phyloP scores from a whole-genome alignment of 2,888 invertebrate species.

The Drosophila mimica region DNA sequence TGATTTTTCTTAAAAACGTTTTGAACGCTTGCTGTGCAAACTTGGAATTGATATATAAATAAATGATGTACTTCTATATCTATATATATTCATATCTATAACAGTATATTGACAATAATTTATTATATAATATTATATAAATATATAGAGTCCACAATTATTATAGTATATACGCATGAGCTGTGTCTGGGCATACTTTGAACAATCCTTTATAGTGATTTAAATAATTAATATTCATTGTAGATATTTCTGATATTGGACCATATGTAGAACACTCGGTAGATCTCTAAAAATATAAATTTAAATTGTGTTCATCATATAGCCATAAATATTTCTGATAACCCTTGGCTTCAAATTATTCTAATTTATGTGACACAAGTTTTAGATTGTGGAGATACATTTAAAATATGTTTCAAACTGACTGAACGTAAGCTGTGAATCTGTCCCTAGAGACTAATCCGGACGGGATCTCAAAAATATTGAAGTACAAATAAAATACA shows the following conservation, averaged over 20 bases:
- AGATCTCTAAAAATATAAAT: neutral
- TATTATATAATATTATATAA: neutral
- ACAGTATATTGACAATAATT: neutral
- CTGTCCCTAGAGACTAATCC: neutral
- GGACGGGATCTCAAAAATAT: neutral
- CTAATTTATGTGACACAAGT: neutral
- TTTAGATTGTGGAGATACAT: neutral
- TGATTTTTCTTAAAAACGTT: neutral
- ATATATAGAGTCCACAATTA: neutral
- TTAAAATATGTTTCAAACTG: neutral
- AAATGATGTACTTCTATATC: neutral
- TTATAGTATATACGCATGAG: neutral
- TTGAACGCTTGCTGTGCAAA: neutral
- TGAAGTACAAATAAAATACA: neutral
- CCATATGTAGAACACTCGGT: rapidly evolving
- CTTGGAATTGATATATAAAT: neutral
- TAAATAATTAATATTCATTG: neutral
- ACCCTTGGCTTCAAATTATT: neutral
- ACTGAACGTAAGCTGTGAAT: neutral
- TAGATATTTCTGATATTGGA: neutral
- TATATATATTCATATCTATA: neutral
- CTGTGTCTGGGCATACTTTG: neutral
- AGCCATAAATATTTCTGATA: neutral
- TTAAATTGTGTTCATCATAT: neutral
- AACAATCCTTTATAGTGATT: neutral